These are phyloP conservation scores for Crotalus horridus DNA, from an alignment of 2,113 vertebrate genomes.

Conservation along the genomic window DNA sequence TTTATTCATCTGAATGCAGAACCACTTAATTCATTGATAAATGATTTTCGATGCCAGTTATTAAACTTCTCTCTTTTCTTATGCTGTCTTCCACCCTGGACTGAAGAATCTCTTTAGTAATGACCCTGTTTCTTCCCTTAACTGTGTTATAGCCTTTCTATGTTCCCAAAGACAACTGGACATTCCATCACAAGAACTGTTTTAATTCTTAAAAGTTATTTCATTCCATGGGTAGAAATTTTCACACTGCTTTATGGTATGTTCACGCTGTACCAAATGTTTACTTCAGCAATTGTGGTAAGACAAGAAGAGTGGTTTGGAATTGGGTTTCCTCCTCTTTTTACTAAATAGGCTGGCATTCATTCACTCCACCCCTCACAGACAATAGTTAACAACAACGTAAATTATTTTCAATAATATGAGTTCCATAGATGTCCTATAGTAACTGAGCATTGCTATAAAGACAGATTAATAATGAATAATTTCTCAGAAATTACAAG, in stretches of 20 bases:
- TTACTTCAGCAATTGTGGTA: constrained; percentile 56
- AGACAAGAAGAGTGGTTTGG: constrained; percentile 37
- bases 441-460: constrained; percentile 47
- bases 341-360: constrained; percentile 47
- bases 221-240: constrained; percentile 58
- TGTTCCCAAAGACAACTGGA: constrained; percentile 17
- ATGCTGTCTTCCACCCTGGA: background rate
- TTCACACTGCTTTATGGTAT: constrained; percentile 59
- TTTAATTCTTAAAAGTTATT: constrained; percentile 66
- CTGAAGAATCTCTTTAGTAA: background rate
- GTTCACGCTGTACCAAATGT: constrained; percentile 59
- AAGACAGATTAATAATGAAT: background rate
- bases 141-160: background rate
- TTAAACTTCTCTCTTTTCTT: background rate
- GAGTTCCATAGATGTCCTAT: constrained; percentile 9
- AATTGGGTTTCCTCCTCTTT: background rate
- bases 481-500: constrained; percentile 8
- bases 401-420: constrained; percentile 28
- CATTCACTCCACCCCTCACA: constrained; percentile 45
- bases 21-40: background rate
- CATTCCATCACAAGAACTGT: constrained; percentile 40
- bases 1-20: background rate
- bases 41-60: background rate
- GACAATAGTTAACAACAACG: constrained; percentile 48
- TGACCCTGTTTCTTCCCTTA: background rate